Percentiles rank a stretch among this genome's conserved stretches.
Conservation (phyloP, 2,888 invertebrate genomes). For the Tuta absoluta region DNA sequence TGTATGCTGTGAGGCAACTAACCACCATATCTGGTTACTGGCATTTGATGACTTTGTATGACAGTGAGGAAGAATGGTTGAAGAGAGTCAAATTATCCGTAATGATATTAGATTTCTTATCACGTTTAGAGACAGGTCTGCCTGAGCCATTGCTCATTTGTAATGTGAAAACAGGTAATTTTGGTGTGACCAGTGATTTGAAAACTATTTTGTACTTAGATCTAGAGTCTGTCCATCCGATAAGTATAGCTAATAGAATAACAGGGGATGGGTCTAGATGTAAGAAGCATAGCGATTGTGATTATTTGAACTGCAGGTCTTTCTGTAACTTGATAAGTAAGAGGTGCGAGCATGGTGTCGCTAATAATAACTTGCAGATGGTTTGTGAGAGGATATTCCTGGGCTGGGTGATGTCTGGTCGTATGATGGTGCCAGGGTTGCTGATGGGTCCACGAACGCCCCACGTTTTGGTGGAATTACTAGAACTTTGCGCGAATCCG, state of each 20-base stretch:
- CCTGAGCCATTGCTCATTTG: slow-evolving; percentile 84
- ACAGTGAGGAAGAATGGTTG: slow-evolving; percentile 80
- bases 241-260: slow-evolving; percentile 73
- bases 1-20: slow-evolving; percentile 84
- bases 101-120: slow-evolving; percentile 82
- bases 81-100: slow-evolving; percentile 78
- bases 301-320: slow-evolving; percentile 84
- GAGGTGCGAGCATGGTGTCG: slow-evolving; percentile 79
- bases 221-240: slow-evolving; percentile 83
- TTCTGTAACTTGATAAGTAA: slow-evolving; percentile 76
- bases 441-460: slow-evolving; percentile 82
- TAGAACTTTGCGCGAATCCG: slow-evolving; percentile 83
- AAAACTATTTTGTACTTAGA: slow-evolving; percentile 83
- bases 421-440: slow-evolving; percentile 82
- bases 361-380: slow-evolving; percentile 85
- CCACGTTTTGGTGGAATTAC: slow-evolving; percentile 76
- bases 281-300: slow-evolving; percentile 83
- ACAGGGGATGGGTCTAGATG: slow-evolving; percentile 74
- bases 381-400: slow-evolving; percentile 84
- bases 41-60: slow-evolving; percentile 74
- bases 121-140: slow-evolving; percentile 80
- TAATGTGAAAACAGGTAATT: slow-evolving; percentile 85
- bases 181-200: slow-evolving; percentile 79
- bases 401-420: slow-evolving; percentile 83
- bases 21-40: slow-evolving; percentile 78